Conservation (phyloP, 2,113 vertebrate genomes). For the Hystrix brachyura region DNA sequence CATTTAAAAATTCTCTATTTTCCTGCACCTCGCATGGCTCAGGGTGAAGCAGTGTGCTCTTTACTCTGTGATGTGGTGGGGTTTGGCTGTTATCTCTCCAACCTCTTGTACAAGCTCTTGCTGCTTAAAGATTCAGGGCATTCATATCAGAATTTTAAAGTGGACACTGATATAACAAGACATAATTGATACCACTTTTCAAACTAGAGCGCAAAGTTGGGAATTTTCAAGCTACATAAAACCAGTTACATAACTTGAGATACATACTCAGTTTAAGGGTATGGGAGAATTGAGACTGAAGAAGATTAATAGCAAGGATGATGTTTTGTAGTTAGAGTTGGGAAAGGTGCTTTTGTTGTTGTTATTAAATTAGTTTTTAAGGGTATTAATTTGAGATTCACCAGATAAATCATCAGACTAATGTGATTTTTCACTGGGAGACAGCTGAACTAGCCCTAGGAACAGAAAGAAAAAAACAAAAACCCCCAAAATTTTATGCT, state of each 20-base stretch:
- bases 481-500: neutral
- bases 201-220: neutral
- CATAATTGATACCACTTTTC: neutral
- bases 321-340: neutral
- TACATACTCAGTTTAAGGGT: neutral
- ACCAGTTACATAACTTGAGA: neutral
- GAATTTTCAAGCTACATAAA: neutral
- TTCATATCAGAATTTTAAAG: constrained; percentile 21
- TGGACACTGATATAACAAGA: neutral
- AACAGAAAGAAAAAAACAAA: neutral
- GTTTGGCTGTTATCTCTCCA: neutral
- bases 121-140: neutral
- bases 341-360: neutral
- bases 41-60: neutral
- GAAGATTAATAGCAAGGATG: neutral
- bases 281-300: neutral
- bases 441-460: neutral
- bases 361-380: neutral
- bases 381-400: neutral
- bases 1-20: constrained; percentile 21
- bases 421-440: neutral
- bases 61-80: neutral
- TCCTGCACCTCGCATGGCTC: neutral
- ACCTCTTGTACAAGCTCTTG: neutral
- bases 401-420: neutral